Percentiles rank a stretch among this genome's conserved stretches.
phyloP scores from a whole-genome alignment of 2,113 vertebrate genomes.

The Mugil cephalus region DNA sequence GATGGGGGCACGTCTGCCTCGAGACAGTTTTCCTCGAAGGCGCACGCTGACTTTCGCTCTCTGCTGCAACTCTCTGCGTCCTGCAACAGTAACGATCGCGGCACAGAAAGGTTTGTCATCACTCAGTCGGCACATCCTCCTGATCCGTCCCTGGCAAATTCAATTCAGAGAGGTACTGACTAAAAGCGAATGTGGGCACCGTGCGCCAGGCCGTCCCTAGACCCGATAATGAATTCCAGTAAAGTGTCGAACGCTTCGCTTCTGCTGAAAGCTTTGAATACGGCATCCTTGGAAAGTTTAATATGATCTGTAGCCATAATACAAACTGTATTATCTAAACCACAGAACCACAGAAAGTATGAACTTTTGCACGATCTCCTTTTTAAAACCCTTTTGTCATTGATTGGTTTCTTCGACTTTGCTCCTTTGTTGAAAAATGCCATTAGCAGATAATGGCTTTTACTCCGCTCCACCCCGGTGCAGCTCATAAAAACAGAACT shows the following conservation, averaged over 20 bases:
- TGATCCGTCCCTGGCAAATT: not conserved
- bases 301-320: not conserved
- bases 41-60: conserved; percentile 20
- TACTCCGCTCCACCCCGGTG: not conserved
- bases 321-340: not conserved
- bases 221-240: conserved; percentile 18
- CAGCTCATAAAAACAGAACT: conserved; percentile 14
- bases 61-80: conserved; percentile 21
- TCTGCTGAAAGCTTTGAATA: conserved; percentile 12
- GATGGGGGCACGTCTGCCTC: conserved; percentile 77
- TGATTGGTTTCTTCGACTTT: not conserved
- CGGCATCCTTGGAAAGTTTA: not conserved
- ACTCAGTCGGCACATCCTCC: not conserved
- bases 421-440: conserved; percentile 13
- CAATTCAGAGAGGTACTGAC: conserved; percentile 9
- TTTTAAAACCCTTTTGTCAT: not conserved
- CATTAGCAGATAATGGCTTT: conserved; percentile 16
- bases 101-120: conserved; percentile 17
- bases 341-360: not conserved
- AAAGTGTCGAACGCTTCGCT: conserved; percentile 1
- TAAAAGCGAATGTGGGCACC: conserved; percentile 4
- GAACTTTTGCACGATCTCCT: not conserved
- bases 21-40: conserved; percentile 47
- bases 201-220: conserved; percentile 1
- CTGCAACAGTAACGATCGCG: conserved; percentile 56